Conservation (phyloP, 2,797 vertebrate species). For the Enteromius unitaeniatus region DNA sequence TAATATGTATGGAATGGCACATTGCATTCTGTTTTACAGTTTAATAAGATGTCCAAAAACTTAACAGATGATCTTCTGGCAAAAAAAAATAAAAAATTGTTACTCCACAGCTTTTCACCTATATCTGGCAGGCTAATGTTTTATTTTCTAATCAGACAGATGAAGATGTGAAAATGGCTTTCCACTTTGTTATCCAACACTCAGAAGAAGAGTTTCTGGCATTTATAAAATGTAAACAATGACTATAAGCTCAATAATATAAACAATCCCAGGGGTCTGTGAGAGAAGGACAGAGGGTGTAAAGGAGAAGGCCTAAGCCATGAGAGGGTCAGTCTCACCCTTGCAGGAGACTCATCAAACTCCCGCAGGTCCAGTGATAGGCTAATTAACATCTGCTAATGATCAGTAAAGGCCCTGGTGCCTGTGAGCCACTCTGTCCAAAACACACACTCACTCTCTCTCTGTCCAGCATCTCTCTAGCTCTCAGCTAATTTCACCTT, state of each 20-base stretch:
- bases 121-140: not conserved
- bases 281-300: not conserved
- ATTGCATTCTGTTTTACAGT: not conserved
- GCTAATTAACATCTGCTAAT: slow-evolving; percentile 43
- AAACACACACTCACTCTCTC: not conserved
- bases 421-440: slow-evolving; percentile 7
- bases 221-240: not conserved
- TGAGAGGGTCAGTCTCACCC: slow-evolving; percentile 11
- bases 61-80: not conserved
- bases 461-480: not conserved
- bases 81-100: too few species aligned
- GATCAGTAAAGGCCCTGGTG: slow-evolving; percentile 28
- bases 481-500: slow-evolving; percentile 22
- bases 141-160: not conserved
- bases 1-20: not conserved
- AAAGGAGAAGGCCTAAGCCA: not conserved
- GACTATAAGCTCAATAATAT: not conserved
- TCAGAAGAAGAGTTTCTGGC: not conserved
- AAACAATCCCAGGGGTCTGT: not conserved
- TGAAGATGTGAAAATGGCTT: not conserved
- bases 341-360: slow-evolving; percentile 28
- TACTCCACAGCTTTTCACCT: not conserved
- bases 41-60: not conserved
- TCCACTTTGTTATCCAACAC: not conserved
- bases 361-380: slow-evolving; percentile 19